A percentile compares a stretch with the other conserved stretches of the same genome.
Evolutionary conservation across 2,888 invertebrate genomes (phyloP).

Genomic region (Tricholauxania praeusta): DNA sequence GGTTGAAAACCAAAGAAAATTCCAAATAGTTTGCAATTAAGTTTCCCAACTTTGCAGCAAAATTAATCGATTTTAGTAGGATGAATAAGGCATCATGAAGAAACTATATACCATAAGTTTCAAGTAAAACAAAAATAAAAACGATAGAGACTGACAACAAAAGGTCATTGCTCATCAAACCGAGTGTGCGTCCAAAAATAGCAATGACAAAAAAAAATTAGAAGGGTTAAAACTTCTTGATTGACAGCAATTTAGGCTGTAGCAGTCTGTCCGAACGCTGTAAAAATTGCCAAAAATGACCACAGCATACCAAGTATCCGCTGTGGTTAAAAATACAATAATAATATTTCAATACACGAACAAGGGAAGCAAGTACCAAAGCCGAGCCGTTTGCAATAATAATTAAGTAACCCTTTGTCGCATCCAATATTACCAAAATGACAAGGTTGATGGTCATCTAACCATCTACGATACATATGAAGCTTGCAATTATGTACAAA

Average conservation of each 20-base stretch:
- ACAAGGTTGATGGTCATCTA: slow-evolving; percentile 37
- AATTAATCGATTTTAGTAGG: slow-evolving; percentile 19
- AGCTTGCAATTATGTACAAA: slow-evolving; percentile 15
- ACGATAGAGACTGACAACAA: slow-evolving; percentile 32
- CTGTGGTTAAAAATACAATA: slow-evolving; percentile 44
- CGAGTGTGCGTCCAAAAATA: not conserved
- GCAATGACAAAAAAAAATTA: not conserved
- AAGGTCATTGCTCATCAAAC: slow-evolving; percentile 30
- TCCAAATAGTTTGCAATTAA: not conserved
- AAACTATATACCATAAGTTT: not conserved
- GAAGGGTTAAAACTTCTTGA: slow-evolving; percentile 14
- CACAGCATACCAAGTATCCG: slow-evolving; percentile 46
- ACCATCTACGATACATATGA: slow-evolving; percentile 13
- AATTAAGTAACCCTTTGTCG: slow-evolving; percentile 34
- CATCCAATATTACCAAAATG: slow-evolving; percentile 28
- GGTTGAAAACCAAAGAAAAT: no score
- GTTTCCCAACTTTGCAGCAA: not conserved
- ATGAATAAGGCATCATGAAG: no score
- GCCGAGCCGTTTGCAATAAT: slow-evolving; percentile 25
- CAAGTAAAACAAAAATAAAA: slow-evolving; percentile 53
- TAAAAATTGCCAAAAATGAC: slow-evolving; percentile 59
- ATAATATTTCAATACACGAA: not conserved
- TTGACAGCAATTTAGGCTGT: slow-evolving; percentile 30
- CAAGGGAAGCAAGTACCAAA: not conserved
- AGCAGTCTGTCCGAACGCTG: not conserved